These are phyloP conservation scores for Augochlora pura DNA, from an alignment of 1,140 invertebrate genomes.

Conservation along the genomic window DNA sequence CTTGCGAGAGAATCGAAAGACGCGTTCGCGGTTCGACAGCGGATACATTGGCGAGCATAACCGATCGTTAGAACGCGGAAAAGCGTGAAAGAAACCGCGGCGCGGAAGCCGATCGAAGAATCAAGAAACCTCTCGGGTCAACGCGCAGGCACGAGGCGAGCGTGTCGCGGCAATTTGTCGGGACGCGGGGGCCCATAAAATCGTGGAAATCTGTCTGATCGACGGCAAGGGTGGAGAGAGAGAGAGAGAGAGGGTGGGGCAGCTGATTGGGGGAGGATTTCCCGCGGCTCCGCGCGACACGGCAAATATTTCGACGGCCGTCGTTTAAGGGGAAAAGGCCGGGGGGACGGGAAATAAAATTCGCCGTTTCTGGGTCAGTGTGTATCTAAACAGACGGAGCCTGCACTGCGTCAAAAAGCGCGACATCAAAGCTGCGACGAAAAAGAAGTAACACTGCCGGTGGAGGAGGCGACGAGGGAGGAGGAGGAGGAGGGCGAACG, in stretches of 20 bases:
- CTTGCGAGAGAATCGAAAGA: neutral
- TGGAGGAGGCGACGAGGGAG: neutral
- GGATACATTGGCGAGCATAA: too few species aligned
- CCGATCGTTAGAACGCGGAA: neutral
- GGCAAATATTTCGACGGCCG: constrained; percentile 58
- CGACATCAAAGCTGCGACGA: constrained; percentile 29
- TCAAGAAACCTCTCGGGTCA: neutral
- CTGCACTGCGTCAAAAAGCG: constrained; percentile 45
- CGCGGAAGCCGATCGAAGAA: neutral
- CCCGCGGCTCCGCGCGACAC: constrained; percentile 11
- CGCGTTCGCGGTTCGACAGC: too few species aligned
- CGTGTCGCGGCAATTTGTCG: constrained; percentile 1
- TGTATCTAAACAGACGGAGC: constrained; percentile 53
- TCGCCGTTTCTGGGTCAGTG: constrained; percentile 53
- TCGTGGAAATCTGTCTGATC: neutral
- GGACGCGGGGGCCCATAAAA: neutral
- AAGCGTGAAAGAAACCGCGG: constrained; percentile 8
- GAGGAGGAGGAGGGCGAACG: neutral
- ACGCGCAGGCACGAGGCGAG: neutral
- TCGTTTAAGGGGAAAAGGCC: constrained; percentile 26
- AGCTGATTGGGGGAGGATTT: constrained; percentile 42
- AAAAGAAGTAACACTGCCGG: neutral
- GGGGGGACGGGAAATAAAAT: constrained; percentile 46
- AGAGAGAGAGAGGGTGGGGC: neutral
- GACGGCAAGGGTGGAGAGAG: neutral